Evolutionary conservation across 2,113 vertebrate species (phyloP).

Genomic region (Larimichthys polyactis): DNA sequence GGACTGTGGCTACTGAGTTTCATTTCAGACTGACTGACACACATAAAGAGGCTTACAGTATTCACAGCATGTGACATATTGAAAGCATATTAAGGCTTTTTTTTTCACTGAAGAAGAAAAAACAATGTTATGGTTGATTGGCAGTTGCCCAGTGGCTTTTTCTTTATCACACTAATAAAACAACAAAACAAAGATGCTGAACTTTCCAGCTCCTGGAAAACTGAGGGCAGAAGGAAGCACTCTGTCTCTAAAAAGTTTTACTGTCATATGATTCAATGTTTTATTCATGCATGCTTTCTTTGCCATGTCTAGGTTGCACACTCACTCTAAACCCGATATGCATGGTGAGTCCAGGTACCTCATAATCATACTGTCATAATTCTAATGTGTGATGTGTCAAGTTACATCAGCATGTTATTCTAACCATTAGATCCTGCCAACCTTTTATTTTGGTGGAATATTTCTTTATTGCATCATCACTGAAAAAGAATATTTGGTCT

Average conservation of each 20-base stretch:
- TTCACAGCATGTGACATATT: not conserved
- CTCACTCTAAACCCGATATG: not conserved
- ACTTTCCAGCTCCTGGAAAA: not conserved
- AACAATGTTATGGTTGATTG: not conserved
- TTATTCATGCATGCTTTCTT: conserved; percentile 52
- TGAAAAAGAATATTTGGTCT: not conserved
- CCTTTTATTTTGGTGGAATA: not conserved
- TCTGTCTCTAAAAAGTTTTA: conserved; percentile 9
- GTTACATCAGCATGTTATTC: not conserved
- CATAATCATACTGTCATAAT: conserved; percentile 23
- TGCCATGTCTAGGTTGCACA: not conserved
- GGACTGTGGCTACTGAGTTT: not conserved
- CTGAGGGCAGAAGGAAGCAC: not conserved
- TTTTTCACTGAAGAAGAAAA: not conserved
- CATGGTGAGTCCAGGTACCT: not conserved
- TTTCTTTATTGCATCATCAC: conserved; percentile 1
- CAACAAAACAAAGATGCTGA: not conserved
- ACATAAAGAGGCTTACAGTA: not conserved
- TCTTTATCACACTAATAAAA: not conserved
- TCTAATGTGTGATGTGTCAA: conserved; percentile 22
- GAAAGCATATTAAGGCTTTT: not conserved
- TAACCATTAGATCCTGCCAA: not conserved
- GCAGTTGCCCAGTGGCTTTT: not conserved
- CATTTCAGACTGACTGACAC: no score
- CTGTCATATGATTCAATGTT: conserved; percentile 32